These are phyloP conservation scores for Frieseomelitta varia DNA, from an alignment of 1,140 invertebrate species.

Conservation along the genomic window DNA sequence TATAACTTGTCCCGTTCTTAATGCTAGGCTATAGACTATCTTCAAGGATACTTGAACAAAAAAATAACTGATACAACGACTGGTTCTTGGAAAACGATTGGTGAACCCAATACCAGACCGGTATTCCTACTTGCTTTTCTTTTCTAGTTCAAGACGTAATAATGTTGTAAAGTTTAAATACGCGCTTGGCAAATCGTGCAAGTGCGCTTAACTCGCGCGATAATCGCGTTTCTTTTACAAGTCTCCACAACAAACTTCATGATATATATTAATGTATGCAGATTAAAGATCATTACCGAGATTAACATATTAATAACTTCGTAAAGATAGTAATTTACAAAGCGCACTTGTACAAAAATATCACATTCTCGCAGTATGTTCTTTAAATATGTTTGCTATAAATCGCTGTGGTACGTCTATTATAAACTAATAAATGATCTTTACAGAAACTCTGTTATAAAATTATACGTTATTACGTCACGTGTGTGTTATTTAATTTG, in stretches of 20 bases:
- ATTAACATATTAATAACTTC: background rate
- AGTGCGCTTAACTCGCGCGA: background rate
- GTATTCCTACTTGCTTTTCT: too few relatives aligned
- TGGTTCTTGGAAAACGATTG: background rate
- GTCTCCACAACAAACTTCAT: background rate
- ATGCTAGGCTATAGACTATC: background rate
- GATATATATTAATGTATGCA: background rate
- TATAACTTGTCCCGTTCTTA: background rate
- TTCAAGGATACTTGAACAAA: background rate
- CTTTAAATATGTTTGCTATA: background rate
- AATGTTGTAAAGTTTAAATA: background rate
- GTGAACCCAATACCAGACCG: too few relatives aligned
- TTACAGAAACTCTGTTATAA: too few relatives aligned
- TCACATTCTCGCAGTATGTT: background rate
- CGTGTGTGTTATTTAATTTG: background rate
- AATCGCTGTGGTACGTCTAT: background rate
- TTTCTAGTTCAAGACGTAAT: too few relatives aligned
- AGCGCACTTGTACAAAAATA: too few relatives aligned
- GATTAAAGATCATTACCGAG: background rate
- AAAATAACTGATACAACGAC: background rate
- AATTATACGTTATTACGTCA: background rate
- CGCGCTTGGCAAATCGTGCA: background rate
- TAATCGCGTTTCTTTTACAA: background rate
- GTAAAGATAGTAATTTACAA: background rate
- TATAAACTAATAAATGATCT: too few relatives aligned